Evolutionary conservation across 2,888 invertebrate species (phyloP).

Genomic region (Pyrrhia umbra): DNA sequence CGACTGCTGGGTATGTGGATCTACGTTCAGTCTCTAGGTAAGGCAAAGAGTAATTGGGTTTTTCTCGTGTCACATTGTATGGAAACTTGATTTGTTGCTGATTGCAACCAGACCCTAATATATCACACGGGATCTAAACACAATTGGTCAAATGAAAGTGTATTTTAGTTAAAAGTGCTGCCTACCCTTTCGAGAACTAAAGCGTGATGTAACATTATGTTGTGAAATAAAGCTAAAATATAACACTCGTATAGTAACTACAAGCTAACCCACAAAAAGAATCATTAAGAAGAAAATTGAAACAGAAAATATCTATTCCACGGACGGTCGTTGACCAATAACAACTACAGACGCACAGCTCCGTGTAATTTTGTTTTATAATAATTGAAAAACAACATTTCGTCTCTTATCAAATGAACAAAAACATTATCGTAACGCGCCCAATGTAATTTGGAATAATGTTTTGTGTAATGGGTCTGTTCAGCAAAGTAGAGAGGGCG

Average conservation of each 20-base stretch:
- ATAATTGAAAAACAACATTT: slow-evolving; percentile 78
- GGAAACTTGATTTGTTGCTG: neutral
- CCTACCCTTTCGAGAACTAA: neutral
- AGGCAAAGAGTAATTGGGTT: neutral
- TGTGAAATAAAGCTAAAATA: slow-evolving; percentile 25
- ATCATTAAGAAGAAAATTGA: slow-evolving; percentile 54
- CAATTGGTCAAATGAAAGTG: neutral
- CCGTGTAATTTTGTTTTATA: slow-evolving; percentile 64
- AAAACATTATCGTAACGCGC: slow-evolving; percentile 82
- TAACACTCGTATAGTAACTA: slow-evolving; percentile 15
- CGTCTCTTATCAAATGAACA: slow-evolving; percentile 81
- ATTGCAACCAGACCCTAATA: neutral
- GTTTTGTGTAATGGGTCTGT: slow-evolving; percentile 83
- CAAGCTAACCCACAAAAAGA: slow-evolving; percentile 30
- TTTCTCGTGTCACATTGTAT: neutral
- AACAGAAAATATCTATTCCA: slow-evolving; percentile 52
- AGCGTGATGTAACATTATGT: neutral
- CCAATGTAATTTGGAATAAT: slow-evolving; percentile 86
- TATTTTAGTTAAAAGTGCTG: no score
- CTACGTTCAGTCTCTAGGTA: neutral
- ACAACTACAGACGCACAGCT: slow-evolving; percentile 56
- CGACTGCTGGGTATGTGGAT: no score
- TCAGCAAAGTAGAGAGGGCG: slow-evolving; percentile 77
- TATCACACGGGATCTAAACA: neutral
- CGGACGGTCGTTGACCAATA: slow-evolving; percentile 52